phyloP scores from a whole-genome alignment of 2,797 vertebrate species.

The Hirundo rustica region DNA sequence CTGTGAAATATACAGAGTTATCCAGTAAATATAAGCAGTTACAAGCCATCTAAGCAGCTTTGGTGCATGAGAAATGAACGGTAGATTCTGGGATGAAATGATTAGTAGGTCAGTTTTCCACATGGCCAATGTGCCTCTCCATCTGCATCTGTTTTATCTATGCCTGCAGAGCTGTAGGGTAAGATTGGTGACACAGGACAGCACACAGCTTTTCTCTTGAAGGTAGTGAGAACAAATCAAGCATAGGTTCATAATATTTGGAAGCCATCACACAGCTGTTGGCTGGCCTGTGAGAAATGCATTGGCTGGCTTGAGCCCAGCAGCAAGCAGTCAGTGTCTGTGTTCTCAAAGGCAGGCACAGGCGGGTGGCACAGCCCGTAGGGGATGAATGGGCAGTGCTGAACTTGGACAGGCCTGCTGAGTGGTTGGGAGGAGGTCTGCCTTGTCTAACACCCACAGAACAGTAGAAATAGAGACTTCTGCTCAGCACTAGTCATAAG shows the following conservation, averaged over 20 bases:
- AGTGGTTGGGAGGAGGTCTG: neutral
- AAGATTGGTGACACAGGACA: neutral
- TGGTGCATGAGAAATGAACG: neutral
- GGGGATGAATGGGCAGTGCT: neutral
- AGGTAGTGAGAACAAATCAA: neutral
- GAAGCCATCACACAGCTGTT: neutral
- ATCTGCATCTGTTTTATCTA: conserved; percentile 9
- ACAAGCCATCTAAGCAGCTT: conserved; percentile 33
- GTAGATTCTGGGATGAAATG: conserved; percentile 6
- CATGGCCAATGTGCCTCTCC: neutral
- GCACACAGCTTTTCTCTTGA: neutral
- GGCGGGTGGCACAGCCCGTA: neutral
- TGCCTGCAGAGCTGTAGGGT: conserved; percentile 11
- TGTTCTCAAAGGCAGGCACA: neutral
- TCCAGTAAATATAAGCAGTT: neutral
- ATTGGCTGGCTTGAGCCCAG: neutral
- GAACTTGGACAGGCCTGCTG: neutral
- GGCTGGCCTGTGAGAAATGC: neutral
- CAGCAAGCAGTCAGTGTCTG: neutral
- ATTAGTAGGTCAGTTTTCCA: conserved; percentile 59
- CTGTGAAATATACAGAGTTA: neutral
- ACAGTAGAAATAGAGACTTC: neutral
- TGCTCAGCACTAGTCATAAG: neutral
- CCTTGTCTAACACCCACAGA: neutral
- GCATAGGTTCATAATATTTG: neutral